Conservation (phyloP, 2,113 vertebrate species). For the Rallus limicola region DNA sequence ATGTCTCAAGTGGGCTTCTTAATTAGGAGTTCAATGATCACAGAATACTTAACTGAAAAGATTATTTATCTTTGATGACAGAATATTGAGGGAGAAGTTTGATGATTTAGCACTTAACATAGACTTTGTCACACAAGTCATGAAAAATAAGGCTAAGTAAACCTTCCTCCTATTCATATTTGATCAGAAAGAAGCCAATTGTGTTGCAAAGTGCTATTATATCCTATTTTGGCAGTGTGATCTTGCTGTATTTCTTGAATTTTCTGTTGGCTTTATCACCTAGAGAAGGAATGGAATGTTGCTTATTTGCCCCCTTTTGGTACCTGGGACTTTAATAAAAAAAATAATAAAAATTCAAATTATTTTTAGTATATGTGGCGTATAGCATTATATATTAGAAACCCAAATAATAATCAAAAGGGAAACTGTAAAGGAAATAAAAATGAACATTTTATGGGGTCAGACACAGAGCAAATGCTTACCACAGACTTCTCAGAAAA, state of each 20-base stretch:
- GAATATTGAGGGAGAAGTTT: background rate
- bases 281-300: background rate
- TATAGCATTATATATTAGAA: background rate
- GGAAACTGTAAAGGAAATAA: slow-evolving; percentile 55
- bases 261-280: background rate
- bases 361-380: background rate
- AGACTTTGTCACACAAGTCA: background rate
- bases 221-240: background rate
- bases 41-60: background rate
- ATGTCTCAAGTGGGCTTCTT: background rate
- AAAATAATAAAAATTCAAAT: background rate
- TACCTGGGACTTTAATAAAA: background rate
- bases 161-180: background rate
- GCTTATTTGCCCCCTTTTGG: background rate
- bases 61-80: background rate
- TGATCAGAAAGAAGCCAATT: background rate
- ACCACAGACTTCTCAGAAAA: slow-evolving; percentile 74
- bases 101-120: background rate
- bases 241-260: background rate
- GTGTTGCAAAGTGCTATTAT: background rate
- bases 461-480: slow-evolving; percentile 68
- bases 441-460: slow-evolving; percentile 70
- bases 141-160: background rate
- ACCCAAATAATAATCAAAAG: background rate
- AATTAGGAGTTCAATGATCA: background rate